Percentiles rank a stretch among this genome's conserved stretches.
Evolutionary conservation across 2,113 vertebrate species (phyloP).

Genomic region (Chascanopsetta lugubris): DNA sequence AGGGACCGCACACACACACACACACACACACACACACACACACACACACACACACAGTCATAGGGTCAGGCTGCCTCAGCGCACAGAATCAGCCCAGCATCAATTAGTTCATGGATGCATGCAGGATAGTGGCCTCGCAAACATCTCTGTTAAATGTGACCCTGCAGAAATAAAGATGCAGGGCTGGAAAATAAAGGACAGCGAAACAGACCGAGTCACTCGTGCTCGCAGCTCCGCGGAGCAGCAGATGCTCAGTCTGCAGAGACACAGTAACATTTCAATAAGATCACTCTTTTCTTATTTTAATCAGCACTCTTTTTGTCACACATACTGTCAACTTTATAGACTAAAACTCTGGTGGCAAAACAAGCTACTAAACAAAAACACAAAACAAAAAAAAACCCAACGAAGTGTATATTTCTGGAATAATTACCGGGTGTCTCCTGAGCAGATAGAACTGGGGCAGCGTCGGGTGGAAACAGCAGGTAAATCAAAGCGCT

Average conservation of each 20-base stretch:
- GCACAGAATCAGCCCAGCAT: slow-evolving; percentile 62
- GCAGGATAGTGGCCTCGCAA: slow-evolving; percentile 38
- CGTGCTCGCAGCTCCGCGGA: slow-evolving; percentile 5
- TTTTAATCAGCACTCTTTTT: not conserved
- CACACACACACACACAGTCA: slow-evolving; percentile 15
- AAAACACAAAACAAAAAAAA: not conserved
- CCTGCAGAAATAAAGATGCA: slow-evolving; percentile 55
- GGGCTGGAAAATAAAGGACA: slow-evolving; percentile 49
- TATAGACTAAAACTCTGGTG: not conserved
- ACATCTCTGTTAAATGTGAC: slow-evolving; percentile 48
- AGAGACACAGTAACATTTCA: slow-evolving; percentile 9
- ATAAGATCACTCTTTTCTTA: not conserved
- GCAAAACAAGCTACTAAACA: not conserved
- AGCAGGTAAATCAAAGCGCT: slow-evolving; percentile 38
- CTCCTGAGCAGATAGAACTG: slow-evolving; percentile 5
- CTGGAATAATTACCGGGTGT: slow-evolving; percentile 9
- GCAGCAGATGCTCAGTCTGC: slow-evolving; percentile 23
- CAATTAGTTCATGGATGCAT: slow-evolving; percentile 71
- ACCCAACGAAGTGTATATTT: not conserved
- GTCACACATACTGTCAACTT: not conserved
- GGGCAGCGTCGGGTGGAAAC: slow-evolving; percentile 19
- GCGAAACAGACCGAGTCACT: slow-evolving; percentile 22
- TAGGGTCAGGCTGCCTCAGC: slow-evolving; percentile 47
- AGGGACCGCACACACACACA: slow-evolving; percentile 33
- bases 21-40: slow-evolving; percentile 13